These are phyloP conservation scores for Hyaena hyaena DNA, from an alignment of 2,113 vertebrate species.

Conservation along the genomic window DNA sequence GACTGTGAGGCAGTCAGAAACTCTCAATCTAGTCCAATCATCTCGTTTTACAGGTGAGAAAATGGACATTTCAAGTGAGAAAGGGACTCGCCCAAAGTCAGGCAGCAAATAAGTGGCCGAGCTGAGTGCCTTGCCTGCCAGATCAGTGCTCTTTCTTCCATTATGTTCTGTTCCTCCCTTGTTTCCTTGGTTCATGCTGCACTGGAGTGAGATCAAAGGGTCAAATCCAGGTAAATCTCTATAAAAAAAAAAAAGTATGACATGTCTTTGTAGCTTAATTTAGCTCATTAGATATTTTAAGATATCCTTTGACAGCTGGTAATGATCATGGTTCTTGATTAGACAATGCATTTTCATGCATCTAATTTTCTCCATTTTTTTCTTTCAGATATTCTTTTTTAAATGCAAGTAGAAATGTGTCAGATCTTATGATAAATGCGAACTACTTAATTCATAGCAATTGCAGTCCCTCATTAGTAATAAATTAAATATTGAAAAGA, in stretches of 20 bases:
- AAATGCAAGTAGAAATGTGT: conserved; percentile 46
- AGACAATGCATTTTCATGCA: conserved; percentile 56
- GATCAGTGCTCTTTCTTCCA: neutral
- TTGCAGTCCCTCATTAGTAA: conserved; percentile 63
- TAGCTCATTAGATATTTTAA: conserved; percentile 54
- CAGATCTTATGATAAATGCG: conserved; percentile 67
- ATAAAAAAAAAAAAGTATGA: neutral
- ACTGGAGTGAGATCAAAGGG: neutral
- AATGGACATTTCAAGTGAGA: neutral
- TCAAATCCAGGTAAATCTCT: conserved; percentile 38
- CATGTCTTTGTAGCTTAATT: conserved; percentile 14
- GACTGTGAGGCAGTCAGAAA: neutral
- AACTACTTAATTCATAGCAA: conserved; percentile 72
- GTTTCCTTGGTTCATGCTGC: neutral
- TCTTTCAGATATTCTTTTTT: conserved; percentile 67
- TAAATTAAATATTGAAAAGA: conserved; percentile 78
- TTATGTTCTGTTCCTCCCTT: neutral
- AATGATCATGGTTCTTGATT: conserved; percentile 53
- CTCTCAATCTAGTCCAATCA: neutral
- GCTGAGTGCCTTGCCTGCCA: neutral
- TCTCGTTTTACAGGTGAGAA: neutral
- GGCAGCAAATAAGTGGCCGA: neutral
- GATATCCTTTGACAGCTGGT: conserved; percentile 56
- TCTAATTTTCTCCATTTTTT: conserved; percentile 58
- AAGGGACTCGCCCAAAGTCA: neutral